Conservation (phyloP, 2,888 invertebrate species). For the Stenichneumon culpator region DNA sequence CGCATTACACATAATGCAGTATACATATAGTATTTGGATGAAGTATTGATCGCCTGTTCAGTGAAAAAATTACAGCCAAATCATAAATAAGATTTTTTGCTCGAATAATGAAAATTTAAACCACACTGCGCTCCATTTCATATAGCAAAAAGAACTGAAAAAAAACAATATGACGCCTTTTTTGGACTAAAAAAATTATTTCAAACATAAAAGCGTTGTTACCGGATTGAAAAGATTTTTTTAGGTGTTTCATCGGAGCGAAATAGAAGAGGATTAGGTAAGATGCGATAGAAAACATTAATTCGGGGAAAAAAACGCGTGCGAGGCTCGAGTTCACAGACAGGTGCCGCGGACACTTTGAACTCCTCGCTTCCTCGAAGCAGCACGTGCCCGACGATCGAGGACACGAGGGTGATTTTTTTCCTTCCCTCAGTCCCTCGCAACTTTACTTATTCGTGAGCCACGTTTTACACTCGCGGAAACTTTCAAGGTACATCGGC, state of each 20-base stretch:
- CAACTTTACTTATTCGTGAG: slow-evolving; percentile 64
- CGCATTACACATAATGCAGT: neutral
- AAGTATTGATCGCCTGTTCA: neutral
- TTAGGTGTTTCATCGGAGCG: neutral
- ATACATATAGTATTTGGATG: neutral
- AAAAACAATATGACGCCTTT: neutral
- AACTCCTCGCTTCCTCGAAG: slow-evolving; percentile 9
- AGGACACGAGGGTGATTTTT: slow-evolving; percentile 41
- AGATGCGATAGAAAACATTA: neutral
- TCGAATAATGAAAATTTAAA: neutral
- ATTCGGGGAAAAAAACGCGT: neutral
- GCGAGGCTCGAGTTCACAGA: slow-evolving; percentile 14
- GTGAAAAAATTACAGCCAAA: neutral
- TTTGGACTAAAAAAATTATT: neutral
- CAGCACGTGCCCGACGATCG: slow-evolving; percentile 56
- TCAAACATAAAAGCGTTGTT: neutral
- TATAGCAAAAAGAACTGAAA: neutral
- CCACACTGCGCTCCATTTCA: neutral
- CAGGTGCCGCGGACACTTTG: slow-evolving; percentile 15
- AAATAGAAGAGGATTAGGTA: neutral
- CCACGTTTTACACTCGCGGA: slow-evolving; percentile 58
- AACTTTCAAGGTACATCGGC: slow-evolving; percentile 60
- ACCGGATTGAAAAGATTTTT: neutral
- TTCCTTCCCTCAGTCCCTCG: slow-evolving; percentile 10
- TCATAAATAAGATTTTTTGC: neutral